These are phyloP conservation scores for Heliocidaris erythrogramma DNA, from an alignment of 35 echinoderm and acorn worm species.

Conservation along the genomic window DNA sequence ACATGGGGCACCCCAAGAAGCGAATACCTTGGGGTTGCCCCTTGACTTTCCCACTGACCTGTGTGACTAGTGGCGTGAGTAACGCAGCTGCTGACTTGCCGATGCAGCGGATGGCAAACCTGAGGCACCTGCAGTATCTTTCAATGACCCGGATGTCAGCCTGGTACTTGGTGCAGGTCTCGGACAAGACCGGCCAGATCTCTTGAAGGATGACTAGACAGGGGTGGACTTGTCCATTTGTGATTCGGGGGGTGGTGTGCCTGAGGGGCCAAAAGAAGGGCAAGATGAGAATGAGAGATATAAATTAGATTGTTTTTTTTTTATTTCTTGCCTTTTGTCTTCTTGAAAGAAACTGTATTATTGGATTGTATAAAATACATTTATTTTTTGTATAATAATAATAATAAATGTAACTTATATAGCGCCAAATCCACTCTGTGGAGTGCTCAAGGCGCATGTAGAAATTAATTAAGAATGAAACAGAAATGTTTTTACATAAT, in stretches of 20 bases:
- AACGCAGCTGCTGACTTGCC: conserved; percentile 75
- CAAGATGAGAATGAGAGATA: neutral
- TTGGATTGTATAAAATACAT: no score
- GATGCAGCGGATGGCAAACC: conserved; percentile 90
- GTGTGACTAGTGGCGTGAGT: conserved; percentile 80
- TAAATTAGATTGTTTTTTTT: neutral
- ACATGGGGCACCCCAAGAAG: no score
- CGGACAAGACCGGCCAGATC: conserved; percentile 92
- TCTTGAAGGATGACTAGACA: conserved; percentile 77
- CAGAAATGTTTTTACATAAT: no score
- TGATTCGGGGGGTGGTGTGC: conserved; percentile 76
- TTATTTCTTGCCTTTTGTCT: no score
- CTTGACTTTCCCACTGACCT: conserved; percentile 51
- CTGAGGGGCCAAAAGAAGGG: conserved; percentile 31
- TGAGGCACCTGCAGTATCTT: conserved; percentile 86
- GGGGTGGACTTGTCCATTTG: conserved; percentile 86
- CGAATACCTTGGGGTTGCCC: no score
- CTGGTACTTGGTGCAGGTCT: conserved; percentile 77
- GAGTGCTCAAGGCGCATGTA: no score
- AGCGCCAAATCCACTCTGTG: no score
- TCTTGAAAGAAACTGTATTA: no score
- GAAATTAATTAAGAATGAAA: no score
- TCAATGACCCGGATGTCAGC: conserved; percentile 87
- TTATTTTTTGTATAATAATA: no score
- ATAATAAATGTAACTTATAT: no score